phyloP scores from a whole-genome alignment of 2,113 vertebrate genomes.

The Origma solitaria region DNA sequence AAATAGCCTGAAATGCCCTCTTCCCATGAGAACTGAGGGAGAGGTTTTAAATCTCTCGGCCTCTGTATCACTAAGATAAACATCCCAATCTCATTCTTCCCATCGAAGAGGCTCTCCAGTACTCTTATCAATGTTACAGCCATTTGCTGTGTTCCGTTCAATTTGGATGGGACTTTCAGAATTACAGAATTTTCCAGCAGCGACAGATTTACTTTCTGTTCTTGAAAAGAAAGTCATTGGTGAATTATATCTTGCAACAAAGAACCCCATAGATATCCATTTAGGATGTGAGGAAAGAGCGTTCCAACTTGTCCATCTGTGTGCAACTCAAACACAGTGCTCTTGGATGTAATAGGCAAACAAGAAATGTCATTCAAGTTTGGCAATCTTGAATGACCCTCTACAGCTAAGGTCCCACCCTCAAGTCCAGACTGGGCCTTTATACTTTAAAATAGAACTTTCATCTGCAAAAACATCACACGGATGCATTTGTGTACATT shows the following conservation, averaged over 20 bases:
- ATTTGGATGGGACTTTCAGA: neutral
- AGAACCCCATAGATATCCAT: neutral
- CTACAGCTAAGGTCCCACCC: neutral
- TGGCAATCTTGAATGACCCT: neutral
- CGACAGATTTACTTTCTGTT: neutral
- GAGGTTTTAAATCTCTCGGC: neutral
- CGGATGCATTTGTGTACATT: neutral
- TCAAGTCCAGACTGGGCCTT: neutral
- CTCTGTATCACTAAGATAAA: neutral
- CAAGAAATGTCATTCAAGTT: neutral
- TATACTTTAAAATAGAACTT: neutral
- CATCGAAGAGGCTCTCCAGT: neutral
- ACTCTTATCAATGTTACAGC: neutral
- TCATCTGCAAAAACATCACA: neutral
- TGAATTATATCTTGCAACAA: neutral
- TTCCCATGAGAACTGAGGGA: neutral
- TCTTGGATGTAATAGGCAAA: neutral
- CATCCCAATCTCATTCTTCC: neutral
- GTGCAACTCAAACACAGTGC: neutral
- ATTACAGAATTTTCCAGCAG: neutral
- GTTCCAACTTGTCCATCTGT: neutral
- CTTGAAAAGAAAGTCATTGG: neutral
- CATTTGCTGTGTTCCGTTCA: neutral
- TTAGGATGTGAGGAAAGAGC: neutral
- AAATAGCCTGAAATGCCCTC: neutral